Conservation (phyloP, 1,140 invertebrate species). For the Gonatopus flavifemur region DNA sequence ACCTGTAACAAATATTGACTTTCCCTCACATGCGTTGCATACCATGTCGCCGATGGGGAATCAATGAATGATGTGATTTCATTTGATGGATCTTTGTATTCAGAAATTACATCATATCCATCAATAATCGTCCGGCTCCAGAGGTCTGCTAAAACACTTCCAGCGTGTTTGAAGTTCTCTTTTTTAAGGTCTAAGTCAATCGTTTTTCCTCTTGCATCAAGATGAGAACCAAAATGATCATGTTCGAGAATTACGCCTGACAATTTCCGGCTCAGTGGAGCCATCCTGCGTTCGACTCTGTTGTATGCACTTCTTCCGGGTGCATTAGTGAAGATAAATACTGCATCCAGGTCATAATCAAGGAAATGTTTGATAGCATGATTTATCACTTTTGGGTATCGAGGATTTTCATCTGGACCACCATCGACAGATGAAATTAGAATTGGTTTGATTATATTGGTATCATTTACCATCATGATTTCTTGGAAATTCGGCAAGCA, state of each 20-base stretch:
- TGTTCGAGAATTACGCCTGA: conserved; percentile 43
- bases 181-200: conserved; percentile 42
- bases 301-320: conserved; percentile 31
- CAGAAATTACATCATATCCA: conserved; percentile 27
- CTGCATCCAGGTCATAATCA: conserved; percentile 46
- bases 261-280: conserved; percentile 36
- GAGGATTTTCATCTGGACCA: conserved; percentile 52
- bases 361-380: conserved; percentile 41
- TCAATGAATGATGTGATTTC: not conserved
- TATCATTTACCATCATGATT: conserved; percentile 14
- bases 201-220: conserved; percentile 43
- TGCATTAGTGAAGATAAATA: conserved; percentile 45
- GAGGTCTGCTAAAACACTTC: conserved; percentile 36
- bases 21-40: conserved; percentile 9
- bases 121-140: conserved; percentile 40
- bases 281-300: conserved; percentile 29
- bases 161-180: conserved; percentile 35
- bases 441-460: conserved; percentile 41
- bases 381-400: conserved; percentile 45
- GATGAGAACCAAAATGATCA: conserved; percentile 42
- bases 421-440: conserved; percentile 42
- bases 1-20: conserved; percentile 4
- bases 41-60: not conserved
- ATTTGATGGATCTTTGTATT: not conserved
- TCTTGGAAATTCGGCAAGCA: conserved; percentile 24